Base-by-base conservation (phyloP, 92 coral and sea anemone species). In the Bergia puertoricense region DNA sequence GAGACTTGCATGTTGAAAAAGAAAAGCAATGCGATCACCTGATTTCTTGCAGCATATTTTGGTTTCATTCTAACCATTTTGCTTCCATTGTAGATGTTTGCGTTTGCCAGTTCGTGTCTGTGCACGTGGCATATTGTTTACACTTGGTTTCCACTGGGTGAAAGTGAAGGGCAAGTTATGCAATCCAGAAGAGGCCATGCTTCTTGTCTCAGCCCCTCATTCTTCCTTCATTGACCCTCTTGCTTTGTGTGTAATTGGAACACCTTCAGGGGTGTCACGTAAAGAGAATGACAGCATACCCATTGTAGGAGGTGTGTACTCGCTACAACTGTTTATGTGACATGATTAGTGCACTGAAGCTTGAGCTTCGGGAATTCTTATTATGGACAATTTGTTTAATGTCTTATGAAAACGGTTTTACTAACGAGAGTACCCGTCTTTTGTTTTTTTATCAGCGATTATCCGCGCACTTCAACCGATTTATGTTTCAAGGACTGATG, bases 71-170 rank as follows among this genome's bases (percentile, higher is more conserved):
- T 51, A n/a, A 85, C 85, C n/a, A 15, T 45, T 45, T 23, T 76
- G 23, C 16, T 39, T 80, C 16, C 50, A 4, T 38, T 80, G 38
- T 38, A 93, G 92, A 92, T 74, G 75, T n/a, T 73, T 91, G 78
- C 92, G 93, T 5, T 83, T 75, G n/a, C 97, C 97, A 15, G 46
- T 91, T 15, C 86, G 89, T 16, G 68, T 89, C 13, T 91, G 92
- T 94, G 97, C 85, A 8, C 88, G 97, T 18, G 97, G 91, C n/a
- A 86, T 91, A 74, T 85, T 94, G 77, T 94, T 94, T 90, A 79
- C 92, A 72, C 86, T 92, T 85, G 97, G 97, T 40, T 94, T 92
- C 56, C 97, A 94, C 67, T 94, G 97, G 97, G 92, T 94, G 23
- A 92, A 92, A 86, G 95, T 94, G 2, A 93, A 86, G 85, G 97